Percentiles rank a stretch among this genome's conserved stretches.
Evolutionary conservation across 37 sponge, comb jelly and placozoan species (phyloP).

Genomic region (Agelas oroides): DNA sequence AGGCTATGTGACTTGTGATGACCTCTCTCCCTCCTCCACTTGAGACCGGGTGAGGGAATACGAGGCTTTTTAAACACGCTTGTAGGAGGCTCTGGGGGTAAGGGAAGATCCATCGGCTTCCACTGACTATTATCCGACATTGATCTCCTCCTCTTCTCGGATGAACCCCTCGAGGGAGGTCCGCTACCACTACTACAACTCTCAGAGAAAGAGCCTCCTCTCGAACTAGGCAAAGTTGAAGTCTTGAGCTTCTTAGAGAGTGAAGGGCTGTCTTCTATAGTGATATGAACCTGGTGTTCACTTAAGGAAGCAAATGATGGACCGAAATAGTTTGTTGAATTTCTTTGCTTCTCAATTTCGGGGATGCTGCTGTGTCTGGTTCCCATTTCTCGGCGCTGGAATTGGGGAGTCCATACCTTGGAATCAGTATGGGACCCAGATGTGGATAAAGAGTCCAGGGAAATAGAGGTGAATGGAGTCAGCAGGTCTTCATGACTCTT

Average conservation of each 20-base stretch:
- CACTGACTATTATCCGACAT: neutral
- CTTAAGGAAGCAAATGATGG: too few species aligned
- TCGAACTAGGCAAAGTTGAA: neutral
- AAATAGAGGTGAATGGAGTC: conserved; percentile 13
- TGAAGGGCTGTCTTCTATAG: neutral
- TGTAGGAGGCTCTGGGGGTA: neutral
- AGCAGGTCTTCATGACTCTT: conserved; percentile 63
- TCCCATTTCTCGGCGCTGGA: neutral
- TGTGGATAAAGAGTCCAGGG: neutral
- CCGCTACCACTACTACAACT: neutral
- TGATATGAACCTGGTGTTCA: neutral
- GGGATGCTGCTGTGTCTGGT: neutral
- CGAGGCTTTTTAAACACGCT: neutral
- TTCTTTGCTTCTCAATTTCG: neutral
- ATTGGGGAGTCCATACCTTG: neutral
- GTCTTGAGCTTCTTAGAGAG: neutral
- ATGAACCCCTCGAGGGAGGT: neutral
- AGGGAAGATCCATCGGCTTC: neutral
- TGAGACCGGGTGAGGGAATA: neutral
- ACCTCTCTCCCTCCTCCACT: conserved; percentile 42
- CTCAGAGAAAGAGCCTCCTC: neutral
- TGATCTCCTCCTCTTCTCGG: too few species aligned
- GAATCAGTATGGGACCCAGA: neutral
- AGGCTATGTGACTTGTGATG: conserved; percentile 69
- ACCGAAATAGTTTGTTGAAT: too few species aligned